phyloP scores from a whole-genome alignment of 2,113 vertebrate genomes.

The Passer montanus region DNA sequence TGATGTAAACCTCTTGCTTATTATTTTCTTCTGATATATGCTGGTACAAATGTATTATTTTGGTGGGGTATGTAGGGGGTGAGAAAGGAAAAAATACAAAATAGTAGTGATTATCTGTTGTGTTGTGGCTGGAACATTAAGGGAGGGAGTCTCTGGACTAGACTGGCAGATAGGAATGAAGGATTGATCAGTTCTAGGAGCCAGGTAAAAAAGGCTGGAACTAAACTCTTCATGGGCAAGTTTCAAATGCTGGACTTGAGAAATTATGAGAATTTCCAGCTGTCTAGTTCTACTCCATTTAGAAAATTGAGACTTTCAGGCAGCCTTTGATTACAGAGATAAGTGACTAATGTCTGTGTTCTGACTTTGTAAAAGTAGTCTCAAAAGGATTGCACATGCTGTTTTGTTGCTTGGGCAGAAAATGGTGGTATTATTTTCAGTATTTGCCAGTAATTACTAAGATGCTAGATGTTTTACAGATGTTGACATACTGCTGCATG shows the following conservation, averaged over 20 bases:
- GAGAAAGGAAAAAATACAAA: neutral
- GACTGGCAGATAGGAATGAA: neutral
- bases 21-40: neutral
- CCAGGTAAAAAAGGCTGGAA: neutral
- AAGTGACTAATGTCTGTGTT: neutral
- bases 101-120: neutral
- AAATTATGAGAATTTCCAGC: neutral
- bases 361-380: neutral
- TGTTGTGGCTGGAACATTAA: neutral
- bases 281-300: neutral
- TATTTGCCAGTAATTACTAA: neutral
- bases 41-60: neutral
- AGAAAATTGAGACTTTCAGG: neutral
- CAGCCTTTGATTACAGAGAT: neutral
- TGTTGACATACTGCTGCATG: neutral
- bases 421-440: neutral
- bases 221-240: neutral
- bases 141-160: neutral
- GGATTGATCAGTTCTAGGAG: neutral
- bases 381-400: neutral
- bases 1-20: neutral
- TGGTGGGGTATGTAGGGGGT: fast-evolving
- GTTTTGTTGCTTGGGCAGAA: neutral
- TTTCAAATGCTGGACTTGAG: neutral
- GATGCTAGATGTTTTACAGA: neutral